phyloP scores from a whole-genome alignment of 1,140 invertebrate species.

The Drosophila sucinea region DNA sequence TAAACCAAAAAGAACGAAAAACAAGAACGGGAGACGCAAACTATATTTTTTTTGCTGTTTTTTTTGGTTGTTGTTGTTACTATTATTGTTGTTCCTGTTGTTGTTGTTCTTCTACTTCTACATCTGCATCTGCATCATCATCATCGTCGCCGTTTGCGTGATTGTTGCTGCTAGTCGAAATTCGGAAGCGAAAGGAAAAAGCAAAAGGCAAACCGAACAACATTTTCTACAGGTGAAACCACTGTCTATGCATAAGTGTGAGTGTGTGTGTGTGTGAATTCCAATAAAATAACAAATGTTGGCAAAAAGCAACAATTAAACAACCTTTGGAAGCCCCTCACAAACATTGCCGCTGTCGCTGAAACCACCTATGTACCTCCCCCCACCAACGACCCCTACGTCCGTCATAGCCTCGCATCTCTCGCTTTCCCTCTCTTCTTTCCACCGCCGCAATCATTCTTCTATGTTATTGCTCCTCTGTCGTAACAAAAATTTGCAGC shows the following conservation, averaged over 20 bases:
- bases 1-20: no score
- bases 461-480: neutral
- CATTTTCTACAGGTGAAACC: constrained; percentile 12
- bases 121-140: neutral
- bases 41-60: neutral
- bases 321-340: constrained; percentile 47
- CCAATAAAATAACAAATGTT: constrained; percentile 18
- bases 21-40: neutral
- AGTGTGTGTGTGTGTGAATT: constrained; percentile 29
- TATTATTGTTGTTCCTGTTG: neutral
- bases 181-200: constrained; percentile 3
- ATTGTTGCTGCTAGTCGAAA: neutral
- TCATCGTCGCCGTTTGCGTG: neutral
- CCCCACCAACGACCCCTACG: neutral
- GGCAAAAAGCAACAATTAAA: constrained; percentile 38
- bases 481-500: constrained; percentile 47
- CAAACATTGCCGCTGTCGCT: constrained; percentile 32
- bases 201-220: constrained; percentile 6
- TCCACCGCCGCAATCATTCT: neutral
- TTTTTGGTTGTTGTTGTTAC: neutral
- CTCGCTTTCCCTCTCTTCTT: neutral
- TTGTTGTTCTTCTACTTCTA: neutral
- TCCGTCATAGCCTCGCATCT: neutral
- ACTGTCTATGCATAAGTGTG: neutral
- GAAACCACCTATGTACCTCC: no score